Evolutionary conservation across 2,888 invertebrate species (phyloP), one percentile per base, ranked within the genome.

Genomic region (Drosophila subquinaria): DNA sequence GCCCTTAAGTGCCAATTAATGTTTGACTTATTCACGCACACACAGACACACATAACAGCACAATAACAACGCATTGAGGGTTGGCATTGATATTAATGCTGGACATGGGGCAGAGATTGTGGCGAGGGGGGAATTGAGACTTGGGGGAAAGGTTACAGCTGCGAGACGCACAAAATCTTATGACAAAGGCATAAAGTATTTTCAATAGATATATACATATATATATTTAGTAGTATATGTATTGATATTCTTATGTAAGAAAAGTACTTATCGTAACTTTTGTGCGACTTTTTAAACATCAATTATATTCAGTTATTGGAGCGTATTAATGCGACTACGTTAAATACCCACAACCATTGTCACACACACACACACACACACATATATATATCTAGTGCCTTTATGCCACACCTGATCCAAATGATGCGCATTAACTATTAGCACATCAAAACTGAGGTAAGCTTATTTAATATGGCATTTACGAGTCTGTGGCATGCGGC

Each of bases 1-100:
- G 82, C 70, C 84, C 79, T 86, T 84, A 86, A 84, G 84, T 84
- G 84, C 84, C 86, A 84, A 86, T 86, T 86, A 83, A 83, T 84
- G 84, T 84, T 86, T 76, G 76, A 69, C 85, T 85, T 79, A 71
- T 69, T 63, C 77, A 67, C 64, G 45, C 66, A 38, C 59, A 59
- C 60, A 66, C 56, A 13, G 45, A 55, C 60, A 57, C 33, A 17
- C 47, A 63, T 27, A 64, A 38, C 40, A 51, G 20, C 5, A 52
- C 35, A 67, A 67, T 55, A 48, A 65, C 42, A 60, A 45, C 38
- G 35, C 43, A 9, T 38, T 52, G 64, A 36, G 71, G 71, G 71
- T 67, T 59, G 67, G 17, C 30, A 67, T 47, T 55, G 55, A 55
- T 68, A 50, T 55, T 52, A 56, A 33, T 40, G 62, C 68, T 50